These are phyloP conservation scores for Micromussa lordhowensis DNA, from an alignment of 92 coral and sea anemone species.

Conservation along the genomic window DNA sequence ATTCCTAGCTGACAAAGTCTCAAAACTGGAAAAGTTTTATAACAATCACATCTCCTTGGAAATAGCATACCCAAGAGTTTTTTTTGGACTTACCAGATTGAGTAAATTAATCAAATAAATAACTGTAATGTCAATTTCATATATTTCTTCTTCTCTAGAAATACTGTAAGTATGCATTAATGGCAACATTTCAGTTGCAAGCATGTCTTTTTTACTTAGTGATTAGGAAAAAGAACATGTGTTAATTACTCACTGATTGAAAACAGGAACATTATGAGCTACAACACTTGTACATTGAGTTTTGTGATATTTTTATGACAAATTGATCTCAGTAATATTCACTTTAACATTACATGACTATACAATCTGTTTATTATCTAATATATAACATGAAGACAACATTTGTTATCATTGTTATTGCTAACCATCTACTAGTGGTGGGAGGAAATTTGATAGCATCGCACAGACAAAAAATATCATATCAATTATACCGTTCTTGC, in stretches of 20 bases:
- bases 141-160: background rate
- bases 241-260: constrained; percentile 11
- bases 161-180: constrained; percentile 36
- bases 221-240: background rate
- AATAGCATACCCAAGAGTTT: constrained; percentile 75
- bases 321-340: background rate
- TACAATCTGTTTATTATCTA: background rate
- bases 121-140: constrained; percentile 6
- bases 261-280: background rate
- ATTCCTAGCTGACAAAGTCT: constrained; percentile 56
- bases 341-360: background rate
- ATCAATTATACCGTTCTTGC: constrained; percentile 62
- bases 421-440: constrained; percentile 65
- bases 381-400: constrained; percentile 7
- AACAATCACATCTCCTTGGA: constrained; percentile 60
- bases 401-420: constrained; percentile 3
- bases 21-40: constrained; percentile 70
- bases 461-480: constrained; percentile 70
- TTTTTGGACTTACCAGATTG: constrained; percentile 52
- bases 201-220: background rate
- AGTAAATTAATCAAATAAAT: constrained; percentile 27
- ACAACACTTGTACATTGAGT: constrained; percentile 4
- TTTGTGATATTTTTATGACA: constrained; percentile 10
- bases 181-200: background rate
- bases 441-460: constrained; percentile 64